phyloP scores from a whole-genome alignment of 2,888 invertebrate species.

The Conchocele bisecta region DNA sequence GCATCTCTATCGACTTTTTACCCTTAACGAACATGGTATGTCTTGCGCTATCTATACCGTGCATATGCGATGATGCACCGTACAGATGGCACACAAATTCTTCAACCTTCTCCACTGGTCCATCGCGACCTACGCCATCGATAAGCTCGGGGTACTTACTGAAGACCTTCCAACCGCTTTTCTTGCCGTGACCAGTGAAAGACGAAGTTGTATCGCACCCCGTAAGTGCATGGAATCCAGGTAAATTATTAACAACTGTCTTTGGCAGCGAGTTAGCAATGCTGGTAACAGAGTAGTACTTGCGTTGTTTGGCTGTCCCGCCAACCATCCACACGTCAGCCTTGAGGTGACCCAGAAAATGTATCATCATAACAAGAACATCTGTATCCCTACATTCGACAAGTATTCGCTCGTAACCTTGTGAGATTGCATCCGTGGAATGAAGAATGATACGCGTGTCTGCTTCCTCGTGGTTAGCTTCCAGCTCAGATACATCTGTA shows the following conservation, averaged over 20 bases:
- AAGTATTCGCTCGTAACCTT: background rate
- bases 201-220: constrained; percentile 30
- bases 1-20: background rate
- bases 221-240: constrained; percentile 20
- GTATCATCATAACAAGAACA: constrained; percentile 13
- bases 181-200: constrained; percentile 38
- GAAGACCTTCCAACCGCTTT: constrained; percentile 19
- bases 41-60: constrained; percentile 16
- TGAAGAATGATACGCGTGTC: constrained; percentile 2
- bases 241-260: background rate
- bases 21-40: constrained; percentile 15
- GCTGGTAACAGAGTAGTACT: background rate
- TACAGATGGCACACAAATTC: constrained; percentile 34
- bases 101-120: constrained; percentile 1
- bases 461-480: constrained; percentile 9
- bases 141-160: constrained; percentile 13
- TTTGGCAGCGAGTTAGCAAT: background rate
- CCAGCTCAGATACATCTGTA: background rate
- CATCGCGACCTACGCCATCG: constrained; percentile 19
- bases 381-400: constrained; percentile 1
- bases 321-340: constrained; percentile 28
- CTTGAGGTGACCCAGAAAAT: background rate
- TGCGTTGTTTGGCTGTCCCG: constrained; percentile 11
- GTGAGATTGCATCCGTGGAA: background rate
- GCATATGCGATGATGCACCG: background rate